A percentile compares a stretch with the other conserved stretches of the same genome.
Conservation (phyloP, 2,797 vertebrate species). For the Sebastes matsubarae region DNA sequence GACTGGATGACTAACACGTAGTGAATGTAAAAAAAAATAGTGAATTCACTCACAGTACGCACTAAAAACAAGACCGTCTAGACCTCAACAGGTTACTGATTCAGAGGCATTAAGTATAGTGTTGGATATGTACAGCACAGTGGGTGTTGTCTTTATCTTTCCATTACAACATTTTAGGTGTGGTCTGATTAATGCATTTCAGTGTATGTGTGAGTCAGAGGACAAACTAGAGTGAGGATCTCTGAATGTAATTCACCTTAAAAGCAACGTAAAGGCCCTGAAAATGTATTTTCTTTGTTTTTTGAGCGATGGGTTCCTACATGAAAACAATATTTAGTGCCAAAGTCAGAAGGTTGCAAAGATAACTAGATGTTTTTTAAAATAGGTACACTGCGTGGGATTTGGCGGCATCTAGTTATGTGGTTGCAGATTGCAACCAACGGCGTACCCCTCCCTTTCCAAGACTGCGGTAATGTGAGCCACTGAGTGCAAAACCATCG, state of each 20-base stretch:
- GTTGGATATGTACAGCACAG: neutral
- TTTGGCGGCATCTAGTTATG: rapidly evolving
- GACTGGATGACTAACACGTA: conserved; percentile 13
- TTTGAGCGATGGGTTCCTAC: neutral
- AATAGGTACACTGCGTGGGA: too few species aligned
- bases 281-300: neutral
- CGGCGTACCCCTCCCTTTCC: too few species aligned
- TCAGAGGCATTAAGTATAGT: neutral
- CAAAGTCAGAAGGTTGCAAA: neutral
- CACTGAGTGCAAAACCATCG: too few species aligned
- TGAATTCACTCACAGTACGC: neutral
- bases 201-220: neutral
- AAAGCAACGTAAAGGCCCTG: neutral
- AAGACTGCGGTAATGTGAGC: too few species aligned
- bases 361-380: too few species aligned
- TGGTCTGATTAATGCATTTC: neutral
- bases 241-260: neutral
- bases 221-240: neutral
- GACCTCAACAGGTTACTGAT: neutral
- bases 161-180: neutral
- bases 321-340: neutral
- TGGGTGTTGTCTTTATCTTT: neutral
- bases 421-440: too few species aligned
- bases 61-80: neutral
- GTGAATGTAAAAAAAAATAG: neutral